Evolutionary conservation across 2,888 invertebrate species (phyloP).

Genomic region (Tryphoninae sp.): DNA sequence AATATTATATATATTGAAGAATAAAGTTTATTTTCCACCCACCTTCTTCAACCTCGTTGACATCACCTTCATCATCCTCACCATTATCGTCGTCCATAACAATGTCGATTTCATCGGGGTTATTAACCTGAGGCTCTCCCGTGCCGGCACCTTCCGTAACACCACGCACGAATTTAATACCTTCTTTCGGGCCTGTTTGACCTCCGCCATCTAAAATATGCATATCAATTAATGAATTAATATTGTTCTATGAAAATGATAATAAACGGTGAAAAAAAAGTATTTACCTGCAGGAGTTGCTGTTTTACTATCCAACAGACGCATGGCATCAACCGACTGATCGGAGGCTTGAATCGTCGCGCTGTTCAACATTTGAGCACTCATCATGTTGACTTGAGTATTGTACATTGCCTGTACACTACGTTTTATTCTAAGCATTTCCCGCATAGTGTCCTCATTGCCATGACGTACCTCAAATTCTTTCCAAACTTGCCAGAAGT

Average conservation of each 20-base stretch:
- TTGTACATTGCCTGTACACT: slow-evolving; percentile 99
- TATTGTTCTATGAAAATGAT: slow-evolving; percentile 7
- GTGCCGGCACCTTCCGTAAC: slow-evolving; percentile 90
- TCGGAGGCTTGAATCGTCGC: slow-evolving; percentile 87
- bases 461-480: slow-evolving; percentile 99
- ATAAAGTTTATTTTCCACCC: slow-evolving; percentile 34
- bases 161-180: slow-evolving; percentile 93
- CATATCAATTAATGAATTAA: slow-evolving; percentile 32
- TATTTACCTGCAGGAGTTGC: slow-evolving; percentile 76
- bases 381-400: slow-evolving; percentile 99
- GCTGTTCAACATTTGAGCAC: slow-evolving; percentile 96
- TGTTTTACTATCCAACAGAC: slow-evolving; percentile 92
- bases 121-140: slow-evolving; percentile 86
- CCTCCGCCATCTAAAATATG: slow-evolving; percentile 67
- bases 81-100: slow-evolving; percentile 88
- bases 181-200: slow-evolving; percentile 79
- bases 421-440: slow-evolving; percentile 98
- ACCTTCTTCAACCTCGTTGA: slow-evolving; percentile 81
- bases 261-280: not conserved
- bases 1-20: not conserved
- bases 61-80: slow-evolving; percentile 84
- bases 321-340: slow-evolving; percentile 91
- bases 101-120: slow-evolving; percentile 95
- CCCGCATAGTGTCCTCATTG: slow-evolving; percentile 99
- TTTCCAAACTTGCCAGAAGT: slow-evolving; percentile 99